phyloP scores from a whole-genome alignment of 2,797 vertebrate genomes.

The Columba guinea region DNA sequence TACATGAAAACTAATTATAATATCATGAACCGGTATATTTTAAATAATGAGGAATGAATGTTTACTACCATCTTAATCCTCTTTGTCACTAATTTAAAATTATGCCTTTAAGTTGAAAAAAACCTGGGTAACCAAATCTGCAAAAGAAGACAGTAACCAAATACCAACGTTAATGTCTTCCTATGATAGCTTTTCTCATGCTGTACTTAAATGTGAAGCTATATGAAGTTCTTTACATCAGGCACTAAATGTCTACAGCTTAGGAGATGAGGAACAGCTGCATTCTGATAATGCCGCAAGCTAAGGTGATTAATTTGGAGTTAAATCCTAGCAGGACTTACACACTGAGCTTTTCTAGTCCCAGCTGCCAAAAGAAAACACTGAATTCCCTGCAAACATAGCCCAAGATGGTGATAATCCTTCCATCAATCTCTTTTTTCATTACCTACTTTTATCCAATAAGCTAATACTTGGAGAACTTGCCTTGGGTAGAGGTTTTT shows the following conservation, averaged over 20 bases:
- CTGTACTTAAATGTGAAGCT: neutral
- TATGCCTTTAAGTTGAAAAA: neutral
- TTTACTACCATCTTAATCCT: neutral
- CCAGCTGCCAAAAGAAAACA: neutral
- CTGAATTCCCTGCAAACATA: neutral
- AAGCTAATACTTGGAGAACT: neutral
- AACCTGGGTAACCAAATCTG: neutral
- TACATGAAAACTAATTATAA: neutral
- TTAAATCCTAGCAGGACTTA: neutral
- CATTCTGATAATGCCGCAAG: neutral
- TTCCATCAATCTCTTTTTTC: neutral
- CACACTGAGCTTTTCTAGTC: neutral
- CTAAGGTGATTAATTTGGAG: neutral
- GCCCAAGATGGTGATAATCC: neutral
- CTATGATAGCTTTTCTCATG: neutral
- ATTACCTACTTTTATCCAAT: neutral
- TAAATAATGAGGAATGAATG: neutral
- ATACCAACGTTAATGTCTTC: neutral
- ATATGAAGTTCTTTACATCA: neutral
- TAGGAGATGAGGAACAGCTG: neutral
- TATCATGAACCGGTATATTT: neutral
- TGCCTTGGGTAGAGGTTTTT: neutral
- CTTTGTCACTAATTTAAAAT: neutral
- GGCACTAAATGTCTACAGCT: neutral
- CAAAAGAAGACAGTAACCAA: neutral